phyloP scores from a whole-genome alignment of 2,113 vertebrate species.

The Lanius collurio region DNA sequence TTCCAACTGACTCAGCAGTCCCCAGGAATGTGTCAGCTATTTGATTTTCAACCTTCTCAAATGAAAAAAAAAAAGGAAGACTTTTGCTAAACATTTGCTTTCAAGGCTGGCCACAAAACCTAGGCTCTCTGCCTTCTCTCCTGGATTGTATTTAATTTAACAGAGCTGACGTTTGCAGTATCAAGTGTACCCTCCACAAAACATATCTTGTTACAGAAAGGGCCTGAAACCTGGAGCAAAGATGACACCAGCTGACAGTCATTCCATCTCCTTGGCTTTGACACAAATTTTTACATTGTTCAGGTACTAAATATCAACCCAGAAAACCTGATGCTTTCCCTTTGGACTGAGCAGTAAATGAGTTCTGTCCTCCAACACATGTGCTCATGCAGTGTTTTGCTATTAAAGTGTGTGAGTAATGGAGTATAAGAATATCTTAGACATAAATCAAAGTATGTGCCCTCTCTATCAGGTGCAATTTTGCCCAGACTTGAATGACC shows the following conservation, averaged over 20 bases:
- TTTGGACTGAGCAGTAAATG: neutral
- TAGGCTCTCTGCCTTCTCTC: neutral
- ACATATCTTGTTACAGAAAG: neutral
- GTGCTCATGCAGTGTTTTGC: neutral
- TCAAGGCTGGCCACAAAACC: neutral
- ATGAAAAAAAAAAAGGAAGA: neutral
- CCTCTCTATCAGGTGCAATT: neutral
- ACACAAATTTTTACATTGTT: neutral
- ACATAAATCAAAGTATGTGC: neutral
- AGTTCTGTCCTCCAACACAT: neutral
- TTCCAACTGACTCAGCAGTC: slow-evolving; percentile 5
- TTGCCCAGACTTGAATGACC: neutral
- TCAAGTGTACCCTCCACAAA: neutral
- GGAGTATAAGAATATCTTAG: neutral
- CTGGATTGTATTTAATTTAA: neutral
- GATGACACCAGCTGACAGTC: neutral
- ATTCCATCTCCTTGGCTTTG: neutral
- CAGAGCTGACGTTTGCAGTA: neutral
- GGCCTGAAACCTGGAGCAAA: neutral
- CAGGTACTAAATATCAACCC: neutral
- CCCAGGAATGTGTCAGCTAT: neutral
- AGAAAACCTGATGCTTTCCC: slow-evolving; percentile 1
- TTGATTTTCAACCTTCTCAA: neutral
- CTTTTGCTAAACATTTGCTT: neutral
- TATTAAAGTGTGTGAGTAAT: neutral